Evolutionary conservation across 2,113 vertebrate genomes (phyloP).

Genomic region (Cyphomyrus plagiostoma): DNA sequence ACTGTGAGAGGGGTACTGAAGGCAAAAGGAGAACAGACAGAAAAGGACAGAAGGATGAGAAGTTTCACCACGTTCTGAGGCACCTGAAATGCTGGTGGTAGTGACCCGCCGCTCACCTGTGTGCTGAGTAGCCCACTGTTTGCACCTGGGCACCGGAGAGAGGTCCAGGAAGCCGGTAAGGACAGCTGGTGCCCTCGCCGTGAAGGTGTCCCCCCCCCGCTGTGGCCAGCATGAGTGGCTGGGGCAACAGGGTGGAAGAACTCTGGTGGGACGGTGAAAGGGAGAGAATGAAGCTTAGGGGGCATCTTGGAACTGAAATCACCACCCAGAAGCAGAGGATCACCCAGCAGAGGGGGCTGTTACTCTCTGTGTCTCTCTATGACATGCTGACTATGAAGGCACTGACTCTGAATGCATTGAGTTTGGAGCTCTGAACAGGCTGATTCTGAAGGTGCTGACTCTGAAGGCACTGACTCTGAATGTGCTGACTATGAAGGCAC

Average conservation of each 20-base stretch:
- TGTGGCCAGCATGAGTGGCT: constrained; percentile 55
- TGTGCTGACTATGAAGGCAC: too few species aligned
- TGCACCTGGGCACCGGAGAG: constrained; percentile 73
- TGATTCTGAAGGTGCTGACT: background rate
- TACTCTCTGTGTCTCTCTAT: background rate
- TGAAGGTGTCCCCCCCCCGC: constrained; percentile 55
- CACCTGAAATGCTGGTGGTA: background rate
- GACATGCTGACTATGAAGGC: background rate
- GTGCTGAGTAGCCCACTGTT: constrained; percentile 77
- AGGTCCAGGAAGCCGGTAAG: constrained; percentile 86
- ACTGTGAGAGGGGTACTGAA: constrained; percentile 72
- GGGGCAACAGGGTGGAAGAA: constrained; percentile 79
- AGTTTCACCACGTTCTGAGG: background rate
- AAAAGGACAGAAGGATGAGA: background rate
- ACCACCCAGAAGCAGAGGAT: constrained; percentile 34
- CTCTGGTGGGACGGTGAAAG: constrained; percentile 69
- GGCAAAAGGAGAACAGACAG: background rate
- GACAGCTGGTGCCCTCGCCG: constrained; percentile 71
- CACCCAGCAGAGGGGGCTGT: background rate
- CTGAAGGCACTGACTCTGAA: background rate
- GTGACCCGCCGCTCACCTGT: constrained; percentile 63
- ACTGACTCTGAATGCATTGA: background rate
- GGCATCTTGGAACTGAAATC: constrained; percentile 15
- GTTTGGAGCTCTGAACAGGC: background rate
- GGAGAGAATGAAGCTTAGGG: constrained; percentile 47